phyloP scores from a whole-genome alignment of 2,797 vertebrate species.

The Capromys pilorides region DNA sequence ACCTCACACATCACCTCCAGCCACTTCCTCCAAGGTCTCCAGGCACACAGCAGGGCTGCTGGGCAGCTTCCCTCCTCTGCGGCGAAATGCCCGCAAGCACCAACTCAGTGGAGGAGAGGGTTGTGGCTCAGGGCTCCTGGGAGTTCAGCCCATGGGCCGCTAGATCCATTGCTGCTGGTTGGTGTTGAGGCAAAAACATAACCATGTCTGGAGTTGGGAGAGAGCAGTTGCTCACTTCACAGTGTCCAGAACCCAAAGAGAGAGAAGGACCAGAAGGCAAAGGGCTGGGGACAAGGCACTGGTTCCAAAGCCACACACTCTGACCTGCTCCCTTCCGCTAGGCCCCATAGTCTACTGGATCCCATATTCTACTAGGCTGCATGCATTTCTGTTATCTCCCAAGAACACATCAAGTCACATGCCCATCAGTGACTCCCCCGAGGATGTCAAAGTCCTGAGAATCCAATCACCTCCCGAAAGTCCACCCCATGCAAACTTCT shows the following conservation, averaged over 20 bases:
- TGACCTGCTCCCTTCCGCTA: too few relatives aligned
- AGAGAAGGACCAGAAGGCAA: not conserved
- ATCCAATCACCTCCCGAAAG: not conserved
- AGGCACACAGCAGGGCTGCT: rapidly evolving
- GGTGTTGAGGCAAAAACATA: not conserved
- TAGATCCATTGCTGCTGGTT: not conserved
- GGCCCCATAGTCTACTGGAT: not conserved
- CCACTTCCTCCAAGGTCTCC: too few relatives aligned
- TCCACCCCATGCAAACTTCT: not conserved
- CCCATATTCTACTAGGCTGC: not conserved
- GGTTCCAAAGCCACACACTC: not conserved
- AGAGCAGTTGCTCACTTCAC: not conserved
- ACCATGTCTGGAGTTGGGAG: not conserved
- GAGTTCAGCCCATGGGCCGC: not conserved
- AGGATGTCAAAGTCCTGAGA: not conserved
- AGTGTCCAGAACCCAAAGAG: not conserved
- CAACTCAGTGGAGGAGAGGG: not conserved
- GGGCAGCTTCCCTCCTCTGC: not conserved
- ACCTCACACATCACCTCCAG: rapidly evolving
- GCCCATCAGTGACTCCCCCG: not conserved
- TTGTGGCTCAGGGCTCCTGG: not conserved
- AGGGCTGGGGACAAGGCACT: too few relatives aligned
- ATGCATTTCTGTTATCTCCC: not conserved
- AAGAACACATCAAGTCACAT: not conserved
- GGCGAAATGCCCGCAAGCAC: not conserved